These are phyloP conservation scores for Meandrina meandrites DNA, from an alignment of 92 coral and sea anemone genomes.

Conservation along the genomic window DNA sequence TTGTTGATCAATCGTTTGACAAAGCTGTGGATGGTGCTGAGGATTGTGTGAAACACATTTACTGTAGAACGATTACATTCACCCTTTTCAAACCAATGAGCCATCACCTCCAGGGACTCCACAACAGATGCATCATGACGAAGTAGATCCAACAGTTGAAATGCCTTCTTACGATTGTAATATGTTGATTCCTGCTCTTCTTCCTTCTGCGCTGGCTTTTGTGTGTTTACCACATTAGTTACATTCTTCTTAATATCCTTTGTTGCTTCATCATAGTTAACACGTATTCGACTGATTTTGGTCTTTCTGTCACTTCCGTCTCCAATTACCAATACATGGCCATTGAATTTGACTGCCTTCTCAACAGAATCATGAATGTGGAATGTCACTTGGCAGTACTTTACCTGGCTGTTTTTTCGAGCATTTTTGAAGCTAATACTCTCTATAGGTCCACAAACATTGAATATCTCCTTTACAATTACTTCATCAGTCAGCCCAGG, in stretches of 20 bases:
- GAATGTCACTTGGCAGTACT: constrained; percentile 67
- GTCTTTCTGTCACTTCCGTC: constrained; percentile 49
- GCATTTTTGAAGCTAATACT: constrained; percentile 50
- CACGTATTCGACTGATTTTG: constrained; percentile 63
- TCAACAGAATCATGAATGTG: constrained; percentile 62
- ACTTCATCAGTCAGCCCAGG: constrained; percentile 65
- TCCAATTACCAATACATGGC: constrained; percentile 62
- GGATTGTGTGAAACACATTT: constrained; percentile 68
- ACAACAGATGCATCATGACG: constrained; percentile 51
- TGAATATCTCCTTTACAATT: constrained; percentile 68
- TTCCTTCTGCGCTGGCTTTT: constrained; percentile 34
- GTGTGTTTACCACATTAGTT: constrained; percentile 39
- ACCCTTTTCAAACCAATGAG: constrained; percentile 83
- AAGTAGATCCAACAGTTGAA: constrained; percentile 63
- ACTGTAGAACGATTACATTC: constrained; percentile 76
- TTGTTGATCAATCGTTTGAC: constrained; percentile 68
- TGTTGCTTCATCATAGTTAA: constrained; percentile 64
- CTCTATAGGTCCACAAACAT: constrained; percentile 69
- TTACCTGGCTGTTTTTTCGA: constrained; percentile 30
- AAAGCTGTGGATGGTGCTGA: constrained; percentile 68
- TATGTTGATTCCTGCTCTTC: constrained; percentile 8
- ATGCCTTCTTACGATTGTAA: not conserved
- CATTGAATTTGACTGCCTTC: constrained; percentile 70
- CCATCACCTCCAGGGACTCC: constrained; percentile 54
- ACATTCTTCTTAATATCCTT: constrained; percentile 53